phyloP scores from a whole-genome alignment of 2,797 vertebrate species.

The Pachyuromys duprasi region DNA sequence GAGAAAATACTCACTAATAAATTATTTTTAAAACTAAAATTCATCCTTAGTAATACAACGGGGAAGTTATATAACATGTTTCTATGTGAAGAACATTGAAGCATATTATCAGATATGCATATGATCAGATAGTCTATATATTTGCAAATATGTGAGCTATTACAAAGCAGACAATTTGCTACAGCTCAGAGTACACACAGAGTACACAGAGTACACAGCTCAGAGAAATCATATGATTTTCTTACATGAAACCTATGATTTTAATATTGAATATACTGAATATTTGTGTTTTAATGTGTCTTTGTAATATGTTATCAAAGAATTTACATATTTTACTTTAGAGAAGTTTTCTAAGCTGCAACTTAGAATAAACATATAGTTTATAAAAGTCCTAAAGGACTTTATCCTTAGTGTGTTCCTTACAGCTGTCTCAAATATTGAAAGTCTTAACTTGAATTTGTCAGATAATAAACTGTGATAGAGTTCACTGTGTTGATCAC shows the following conservation, averaged over 20 bases:
- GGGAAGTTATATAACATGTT: background rate
- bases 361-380: background rate
- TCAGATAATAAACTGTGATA: background rate
- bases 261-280: background rate
- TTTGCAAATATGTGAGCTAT: background rate
- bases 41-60: background rate
- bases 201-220: no score
- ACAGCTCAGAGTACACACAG: background rate
- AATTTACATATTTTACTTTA: background rate
- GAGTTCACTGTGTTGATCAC: background rate
- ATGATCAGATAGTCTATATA: background rate
- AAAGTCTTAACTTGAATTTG: constrained; percentile 26
- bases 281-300: background rate
- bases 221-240: background rate
- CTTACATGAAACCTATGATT: background rate
- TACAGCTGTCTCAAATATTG: constrained; percentile 7
- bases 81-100: background rate
- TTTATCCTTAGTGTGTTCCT: background rate
- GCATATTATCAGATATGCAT: background rate
- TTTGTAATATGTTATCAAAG: background rate
- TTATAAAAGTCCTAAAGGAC: background rate
- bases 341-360: background rate
- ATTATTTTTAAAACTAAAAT: constrained; percentile 9
- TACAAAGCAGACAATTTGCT: background rate
- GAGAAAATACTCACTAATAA: background rate